Percentiles rank a stretch among this genome's conserved stretches.
These are phyloP conservation scores for Dolichomitus sp. DNA, from an alignment of 2,888 invertebrate genomes.

Conservation along the genomic window DNA sequence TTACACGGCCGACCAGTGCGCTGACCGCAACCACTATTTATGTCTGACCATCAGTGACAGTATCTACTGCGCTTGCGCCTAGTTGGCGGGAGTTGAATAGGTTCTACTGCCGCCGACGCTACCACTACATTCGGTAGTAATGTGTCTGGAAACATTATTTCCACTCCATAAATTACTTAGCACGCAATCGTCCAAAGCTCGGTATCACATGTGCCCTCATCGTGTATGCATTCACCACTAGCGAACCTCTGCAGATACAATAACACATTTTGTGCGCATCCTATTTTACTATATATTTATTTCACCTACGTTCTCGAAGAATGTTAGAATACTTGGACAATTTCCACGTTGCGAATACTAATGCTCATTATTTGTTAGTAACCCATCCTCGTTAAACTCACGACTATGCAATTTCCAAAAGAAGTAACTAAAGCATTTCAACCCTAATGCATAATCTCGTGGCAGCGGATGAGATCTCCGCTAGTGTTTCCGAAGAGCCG, in stretches of 20 bases:
- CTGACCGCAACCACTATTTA: conserved; percentile 69
- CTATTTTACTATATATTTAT: no score
- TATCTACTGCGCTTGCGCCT: conserved; percentile 61
- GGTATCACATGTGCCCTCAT: conserved; percentile 19
- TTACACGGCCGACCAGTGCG: conserved; percentile 61
- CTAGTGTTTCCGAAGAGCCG: background rate
- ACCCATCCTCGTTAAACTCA: background rate
- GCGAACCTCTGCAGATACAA: background rate
- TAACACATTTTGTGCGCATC: conserved; percentile 1
- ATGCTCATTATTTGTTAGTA: background rate
- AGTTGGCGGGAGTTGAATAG: background rate
- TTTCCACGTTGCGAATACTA: background rate
- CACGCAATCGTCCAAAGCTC: conserved; percentile 38
- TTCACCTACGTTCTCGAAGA: background rate
- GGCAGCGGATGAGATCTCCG: conserved; percentile 11
- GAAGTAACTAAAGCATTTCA: background rate
- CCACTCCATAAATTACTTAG: conserved; percentile 58
- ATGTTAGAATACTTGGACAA: background rate
- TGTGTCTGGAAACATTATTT: conserved; percentile 56
- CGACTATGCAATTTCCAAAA: background rate
- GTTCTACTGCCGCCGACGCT: conserved; percentile 1
- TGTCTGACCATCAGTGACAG: conserved; percentile 60
- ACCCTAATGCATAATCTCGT: no score
- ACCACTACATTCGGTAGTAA: conserved; percentile 34
- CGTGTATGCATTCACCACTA: background rate